Base-by-base conservation (phyloP, 2,797 vertebrate genomes). In the Clamator glandarius region DNA sequence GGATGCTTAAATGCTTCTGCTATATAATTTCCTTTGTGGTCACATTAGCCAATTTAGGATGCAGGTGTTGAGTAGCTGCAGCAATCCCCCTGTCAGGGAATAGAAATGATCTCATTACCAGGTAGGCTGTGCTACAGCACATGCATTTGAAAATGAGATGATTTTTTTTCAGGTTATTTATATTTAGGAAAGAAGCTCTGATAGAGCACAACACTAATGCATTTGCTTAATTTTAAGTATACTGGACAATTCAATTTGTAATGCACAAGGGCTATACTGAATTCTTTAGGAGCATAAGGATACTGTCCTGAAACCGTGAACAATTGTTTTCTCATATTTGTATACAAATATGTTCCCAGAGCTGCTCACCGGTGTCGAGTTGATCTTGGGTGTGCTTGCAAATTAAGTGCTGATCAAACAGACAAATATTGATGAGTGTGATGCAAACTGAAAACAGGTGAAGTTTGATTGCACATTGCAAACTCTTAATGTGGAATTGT, bases 21-120 rank as follows among this genome's bases (percentile, higher is more conserved):
- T 87, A 41, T 50, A 54, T 96, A 68, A 92, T 96, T 91, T 96
- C 79, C 78, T 89, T 92, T 93, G 89, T 77, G 80, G 64, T 81
- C 58, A 44, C 79, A 70, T 89, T 89, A 87, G 51, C 50, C 78
- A 87, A 63, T 94, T 96, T 87, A 89, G 52, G 72, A 89, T 93
- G 94, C 84, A 92, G 92, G 76, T 93, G 85, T 61, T 93, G 85
- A 87, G 31, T 55, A 83, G 54, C 12, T 91, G 67, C 85, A 79
- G 87, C 94, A 95, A 92, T 80, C 58, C 51, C 51, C 44, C 48
- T 88, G 83, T 79, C 55, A 79, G 76, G 87, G 87, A 91, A 63
- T 66, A 91, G 84, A 63, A 87, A 73, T 5, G 2, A 58, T 88
- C 74, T 92, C 35, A 29, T 92, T 93, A 85, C 14, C n/a, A 84